These are phyloP conservation scores for Phalacrocorax aristotelis DNA, from an alignment of 2,113 vertebrate genomes.

Conservation along the genomic window DNA sequence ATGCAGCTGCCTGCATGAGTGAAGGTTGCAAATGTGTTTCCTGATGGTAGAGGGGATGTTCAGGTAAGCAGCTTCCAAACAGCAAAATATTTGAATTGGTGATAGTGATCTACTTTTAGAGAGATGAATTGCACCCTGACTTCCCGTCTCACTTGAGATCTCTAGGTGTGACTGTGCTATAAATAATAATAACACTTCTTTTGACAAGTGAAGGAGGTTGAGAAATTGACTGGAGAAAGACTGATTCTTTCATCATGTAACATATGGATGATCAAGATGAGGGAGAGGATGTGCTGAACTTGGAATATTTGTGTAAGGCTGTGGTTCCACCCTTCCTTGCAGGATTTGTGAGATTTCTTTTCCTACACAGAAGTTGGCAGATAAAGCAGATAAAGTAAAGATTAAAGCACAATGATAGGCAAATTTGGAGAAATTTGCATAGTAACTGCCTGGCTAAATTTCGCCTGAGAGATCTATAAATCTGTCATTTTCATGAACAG, in stretches of 20 bases:
- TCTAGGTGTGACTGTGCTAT: neutral
- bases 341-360: neutral
- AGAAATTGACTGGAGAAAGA: neutral
- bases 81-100: neutral
- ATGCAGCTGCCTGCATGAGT: neutral
- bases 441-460: neutral
- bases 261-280: neutral
- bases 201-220: neutral
- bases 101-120: neutral
- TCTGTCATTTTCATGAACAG: neutral
- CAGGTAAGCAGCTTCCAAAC: neutral
- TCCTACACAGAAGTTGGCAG: neutral
- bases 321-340: neutral
- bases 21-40: neutral
- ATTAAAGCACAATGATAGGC: neutral
- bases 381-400: neutral
- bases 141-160: neutral
- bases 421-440: constrained; percentile 16
- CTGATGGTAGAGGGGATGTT: neutral
- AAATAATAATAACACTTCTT: constrained; percentile 21
- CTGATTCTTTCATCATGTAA: neutral
- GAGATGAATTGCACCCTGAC: neutral
- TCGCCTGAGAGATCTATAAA: neutral
- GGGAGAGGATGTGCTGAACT: neutral
- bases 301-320: neutral